Percentiles rank a stretch among this genome's conserved stretches.
Evolutionary conservation across 2,888 invertebrate species (phyloP).

Genomic region (Baronia brevicornis): DNA sequence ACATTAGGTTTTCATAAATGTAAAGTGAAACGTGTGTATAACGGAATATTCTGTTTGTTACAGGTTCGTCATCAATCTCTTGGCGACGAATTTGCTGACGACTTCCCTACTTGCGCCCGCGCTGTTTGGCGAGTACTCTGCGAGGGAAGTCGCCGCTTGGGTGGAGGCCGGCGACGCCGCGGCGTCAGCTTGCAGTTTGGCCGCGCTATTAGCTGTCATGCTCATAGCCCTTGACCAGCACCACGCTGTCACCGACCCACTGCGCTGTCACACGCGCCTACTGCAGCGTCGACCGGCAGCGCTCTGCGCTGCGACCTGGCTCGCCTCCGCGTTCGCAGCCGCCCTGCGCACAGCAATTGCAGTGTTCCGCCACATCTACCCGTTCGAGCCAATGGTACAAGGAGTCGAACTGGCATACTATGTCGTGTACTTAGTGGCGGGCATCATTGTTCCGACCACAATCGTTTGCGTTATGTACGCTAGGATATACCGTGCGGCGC

Average conservation of each 20-base stretch:
- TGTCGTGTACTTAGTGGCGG: constrained; percentile 53
- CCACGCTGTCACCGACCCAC: constrained; percentile 69
- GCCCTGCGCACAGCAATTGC: constrained; percentile 49
- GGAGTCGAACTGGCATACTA: constrained; percentile 54
- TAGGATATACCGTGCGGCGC: constrained; percentile 84
- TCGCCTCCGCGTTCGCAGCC: constrained; percentile 59
- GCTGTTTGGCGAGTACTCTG: constrained; percentile 74
- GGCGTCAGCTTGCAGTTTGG: constrained; percentile 52
- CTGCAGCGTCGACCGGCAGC: constrained; percentile 60
- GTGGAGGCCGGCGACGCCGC: constrained; percentile 71
- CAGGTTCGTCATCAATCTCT: constrained; percentile 80
- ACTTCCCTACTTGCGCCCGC: constrained; percentile 69
- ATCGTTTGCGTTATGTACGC: constrained; percentile 84
- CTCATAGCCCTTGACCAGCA: constrained; percentile 72
- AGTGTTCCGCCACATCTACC: constrained; percentile 45
- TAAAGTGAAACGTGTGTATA: no score
- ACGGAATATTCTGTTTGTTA: constrained; percentile 40
- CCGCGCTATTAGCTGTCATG: constrained; percentile 56
- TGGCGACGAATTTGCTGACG: constrained; percentile 66
- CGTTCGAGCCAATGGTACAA: constrained; percentile 39
- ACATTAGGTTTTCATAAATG: no score
- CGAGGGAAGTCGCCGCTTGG: constrained; percentile 78
- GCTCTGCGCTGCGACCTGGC: constrained; percentile 72
- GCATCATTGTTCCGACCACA: constrained; percentile 65
- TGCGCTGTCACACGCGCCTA: constrained; percentile 67